Base-by-base conservation (phyloP, 1,140 invertebrate species). In the Pseudomyrmex cubaensis region DNA sequence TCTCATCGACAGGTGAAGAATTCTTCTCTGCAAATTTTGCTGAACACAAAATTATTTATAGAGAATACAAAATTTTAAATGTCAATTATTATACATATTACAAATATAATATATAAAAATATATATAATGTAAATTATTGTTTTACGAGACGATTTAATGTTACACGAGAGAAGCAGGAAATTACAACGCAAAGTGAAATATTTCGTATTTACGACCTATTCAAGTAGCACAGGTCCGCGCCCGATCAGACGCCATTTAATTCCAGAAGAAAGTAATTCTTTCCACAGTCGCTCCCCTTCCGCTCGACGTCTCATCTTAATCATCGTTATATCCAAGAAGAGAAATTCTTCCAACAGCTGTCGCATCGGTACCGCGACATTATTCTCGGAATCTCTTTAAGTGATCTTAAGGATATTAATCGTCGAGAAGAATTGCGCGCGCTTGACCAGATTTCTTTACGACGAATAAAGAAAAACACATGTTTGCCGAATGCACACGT, bases 281-380 rank as follows among this genome's bases (percentile, higher is more conserved):
- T 78, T 78, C 75, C 62, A 48, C 13, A 35, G 13, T 56, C 52
- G 63, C 52, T 78, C 57, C 52, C 15, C 44, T 78, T 77, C 64
- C 20, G 35, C 54, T 50, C 52, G 50, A 8, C 64, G 64, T 69
- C 5, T 35, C 76, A 57, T 77, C 74, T 72, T 80, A 80, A 57
- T 62, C 35, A 80, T 59, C 66, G 76, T 72, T 46, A 72, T 72
- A 80, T 57, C 76, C 25, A 50, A 80, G 66, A 50, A 50, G 46
- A 70, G 54, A 54, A 80, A 80, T 80, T 80, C 66, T 61, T 80
- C 76, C 54, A 80, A 66, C 76, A 80, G 66, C 76, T 80, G 76
- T 80, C 76, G 66, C 76, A 54, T n/a, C 52, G 52, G 52, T 72
- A 80, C 76, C 76, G 76, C 76, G 76, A 80, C 76, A 80, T 80